Evolutionary conservation across 37 sponge, comb jelly and placozoan species (phyloP).

Genomic region (Beroe forskalii): DNA sequence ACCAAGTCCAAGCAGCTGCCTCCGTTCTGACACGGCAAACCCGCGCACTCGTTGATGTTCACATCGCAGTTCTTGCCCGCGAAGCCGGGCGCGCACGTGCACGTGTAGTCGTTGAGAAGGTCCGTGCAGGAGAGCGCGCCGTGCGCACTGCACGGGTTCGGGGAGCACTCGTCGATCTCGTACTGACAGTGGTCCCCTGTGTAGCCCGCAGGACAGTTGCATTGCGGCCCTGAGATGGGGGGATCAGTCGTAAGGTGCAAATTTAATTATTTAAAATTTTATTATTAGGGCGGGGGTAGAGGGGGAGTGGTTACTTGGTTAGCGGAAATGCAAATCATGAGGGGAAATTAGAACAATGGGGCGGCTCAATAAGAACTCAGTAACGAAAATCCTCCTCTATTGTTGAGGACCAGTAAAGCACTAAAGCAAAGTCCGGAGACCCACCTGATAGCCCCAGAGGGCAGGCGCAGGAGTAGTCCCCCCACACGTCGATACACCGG

Average conservation of each 20-base stretch:
- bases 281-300: no score
- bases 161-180: constrained; percentile 33
- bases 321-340: no score
- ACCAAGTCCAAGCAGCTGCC: constrained; percentile 20
- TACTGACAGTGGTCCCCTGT: constrained; percentile 39
- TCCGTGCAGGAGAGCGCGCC: constrained; percentile 12
- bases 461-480: constrained; percentile 13
- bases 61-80: constrained; percentile 48
- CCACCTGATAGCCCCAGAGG: constrained; percentile 1
- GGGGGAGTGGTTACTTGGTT: no score
- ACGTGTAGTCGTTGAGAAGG: background rate
- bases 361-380: no score
- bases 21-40: constrained; percentile 4
- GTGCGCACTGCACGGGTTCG: background rate
- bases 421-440: no score
- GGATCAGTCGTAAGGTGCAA: no score
- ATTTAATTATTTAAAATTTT: no score
- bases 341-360: no score
- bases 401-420: no score
- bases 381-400: no score
- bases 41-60: constrained; percentile 58
- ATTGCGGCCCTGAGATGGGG: background rate
- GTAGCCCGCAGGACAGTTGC: constrained; percentile 59
- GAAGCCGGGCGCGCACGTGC: constrained; percentile 34
- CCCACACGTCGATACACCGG: constrained; percentile 44